phyloP scores from a whole-genome alignment of 2,888 invertebrate genomes.

The Noctua fimbriata region DNA sequence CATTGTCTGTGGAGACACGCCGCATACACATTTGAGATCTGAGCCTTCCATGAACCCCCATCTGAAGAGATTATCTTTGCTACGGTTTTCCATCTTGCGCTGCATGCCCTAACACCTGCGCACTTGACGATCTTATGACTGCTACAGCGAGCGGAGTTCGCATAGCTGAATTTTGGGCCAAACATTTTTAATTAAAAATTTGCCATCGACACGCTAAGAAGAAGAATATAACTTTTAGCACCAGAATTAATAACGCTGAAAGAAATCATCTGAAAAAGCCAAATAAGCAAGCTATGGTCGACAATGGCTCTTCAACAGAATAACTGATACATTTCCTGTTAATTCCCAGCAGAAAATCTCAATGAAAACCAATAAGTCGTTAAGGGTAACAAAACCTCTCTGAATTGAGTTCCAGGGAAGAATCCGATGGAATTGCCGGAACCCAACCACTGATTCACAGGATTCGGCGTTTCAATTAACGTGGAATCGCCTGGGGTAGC shows the following conservation, averaged over 20 bases:
- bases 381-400: slow-evolving; percentile 12
- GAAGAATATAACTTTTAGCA: background rate
- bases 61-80: no score
- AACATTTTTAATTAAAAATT: no score
- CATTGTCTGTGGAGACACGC: no score
- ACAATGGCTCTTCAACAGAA: background rate
- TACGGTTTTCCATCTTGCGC: no score
- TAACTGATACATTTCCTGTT: background rate
- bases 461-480: slow-evolving; percentile 76
- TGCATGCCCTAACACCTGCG: no score
- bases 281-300: background rate
- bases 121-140: no score
- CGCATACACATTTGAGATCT: no score
- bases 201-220: no score
- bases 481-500: slow-evolving; percentile 55
- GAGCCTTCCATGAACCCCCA: no score
- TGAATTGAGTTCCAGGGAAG: slow-evolving; percentile 44
- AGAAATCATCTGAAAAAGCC: background rate
- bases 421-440: slow-evolving; percentile 31
- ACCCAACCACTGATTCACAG: slow-evolving; percentile 56
- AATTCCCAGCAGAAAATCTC: background rate
- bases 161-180: no score
- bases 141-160: no score
- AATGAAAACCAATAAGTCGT: slow-evolving; percentile 39
- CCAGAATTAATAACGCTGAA: background rate